Evolutionary conservation across 2,888 invertebrate genomes (phyloP).

Genomic region (Agapetus fuscipes): DNA sequence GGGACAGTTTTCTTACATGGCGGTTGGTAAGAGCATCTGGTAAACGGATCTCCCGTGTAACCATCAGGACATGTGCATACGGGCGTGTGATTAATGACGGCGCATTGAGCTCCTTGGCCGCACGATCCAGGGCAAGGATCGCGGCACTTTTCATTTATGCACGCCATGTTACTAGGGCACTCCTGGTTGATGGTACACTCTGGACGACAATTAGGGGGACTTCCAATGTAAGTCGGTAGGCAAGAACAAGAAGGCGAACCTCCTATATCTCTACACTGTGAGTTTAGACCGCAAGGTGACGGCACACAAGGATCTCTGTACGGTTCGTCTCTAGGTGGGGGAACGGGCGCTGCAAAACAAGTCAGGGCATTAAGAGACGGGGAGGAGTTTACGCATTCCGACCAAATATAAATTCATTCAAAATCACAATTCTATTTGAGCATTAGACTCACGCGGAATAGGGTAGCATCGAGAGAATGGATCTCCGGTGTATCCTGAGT

Average conservation of each 20-base stretch:
- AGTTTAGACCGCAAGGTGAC: slow-evolving; percentile 57
- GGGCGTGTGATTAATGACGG: slow-evolving; percentile 52
- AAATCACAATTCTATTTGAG: too few relatives aligned
- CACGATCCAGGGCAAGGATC: slow-evolving; percentile 64
- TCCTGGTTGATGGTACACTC: slow-evolving; percentile 59
- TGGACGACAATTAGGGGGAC: slow-evolving; percentile 57
- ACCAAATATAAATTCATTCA: too few relatives aligned
- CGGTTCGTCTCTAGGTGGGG: slow-evolving; percentile 33
- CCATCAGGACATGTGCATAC: slow-evolving; percentile 51
- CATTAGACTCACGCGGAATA: slow-evolving; percentile 35
- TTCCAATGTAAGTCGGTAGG: slow-evolving; percentile 48
- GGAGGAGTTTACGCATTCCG: too few relatives aligned
- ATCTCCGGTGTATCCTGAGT: slow-evolving; percentile 50
- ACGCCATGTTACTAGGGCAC: slow-evolving; percentile 54
- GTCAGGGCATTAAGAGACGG: neutral
- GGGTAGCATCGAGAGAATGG: slow-evolving; percentile 57
- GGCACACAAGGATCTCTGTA: slow-evolving; percentile 52
- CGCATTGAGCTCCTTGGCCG: slow-evolving; percentile 47
- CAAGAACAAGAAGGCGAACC: slow-evolving; percentile 53
- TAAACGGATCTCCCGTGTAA: slow-evolving; percentile 54
- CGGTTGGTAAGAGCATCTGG: slow-evolving; percentile 33
- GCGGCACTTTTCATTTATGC: slow-evolving; percentile 53
- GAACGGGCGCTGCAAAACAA: slow-evolving; percentile 27
- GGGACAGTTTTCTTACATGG: slow-evolving; percentile 15
- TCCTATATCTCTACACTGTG: slow-evolving; percentile 46